These are phyloP conservation scores for Phalacrocorax pelagicus DNA, from an alignment of 2,113 vertebrate species.

Conservation along the genomic window DNA sequence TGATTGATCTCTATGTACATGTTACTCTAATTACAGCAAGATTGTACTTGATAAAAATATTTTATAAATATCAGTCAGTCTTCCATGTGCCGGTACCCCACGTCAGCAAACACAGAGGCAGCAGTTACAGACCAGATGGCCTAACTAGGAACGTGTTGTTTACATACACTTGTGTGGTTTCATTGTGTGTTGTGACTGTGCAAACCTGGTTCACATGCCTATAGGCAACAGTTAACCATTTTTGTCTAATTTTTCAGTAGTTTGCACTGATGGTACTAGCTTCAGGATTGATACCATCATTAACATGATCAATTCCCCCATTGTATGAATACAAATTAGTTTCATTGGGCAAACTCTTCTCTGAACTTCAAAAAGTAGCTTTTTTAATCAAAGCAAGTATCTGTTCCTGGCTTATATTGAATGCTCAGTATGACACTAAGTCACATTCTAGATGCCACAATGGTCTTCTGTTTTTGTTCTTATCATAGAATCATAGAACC, in stretches of 20 bases:
- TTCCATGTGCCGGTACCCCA: background rate
- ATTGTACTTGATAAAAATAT: constrained; percentile 42
- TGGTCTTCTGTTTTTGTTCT: background rate
- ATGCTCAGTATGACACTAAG: background rate
- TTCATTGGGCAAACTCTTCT: background rate
- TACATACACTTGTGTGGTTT: background rate
- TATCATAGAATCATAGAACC: background rate
- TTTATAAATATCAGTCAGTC: constrained; percentile 24
- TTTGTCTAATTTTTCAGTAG: background rate
- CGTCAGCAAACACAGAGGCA: constrained; percentile 24
- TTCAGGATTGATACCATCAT: background rate
- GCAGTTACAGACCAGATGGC: constrained; percentile 14
- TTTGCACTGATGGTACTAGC: background rate
- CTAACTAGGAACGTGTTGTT: constrained; percentile 3
- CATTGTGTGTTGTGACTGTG: background rate
- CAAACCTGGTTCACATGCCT: background rate
- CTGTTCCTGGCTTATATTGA: background rate
- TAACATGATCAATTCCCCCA: background rate
- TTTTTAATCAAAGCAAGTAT: background rate
- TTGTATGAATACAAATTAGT: background rate
- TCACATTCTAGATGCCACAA: background rate
- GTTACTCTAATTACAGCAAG: constrained; percentile 13
- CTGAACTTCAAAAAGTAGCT: background rate
- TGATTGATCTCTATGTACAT: background rate
- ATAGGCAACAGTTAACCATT: background rate